Evolutionary conservation across 2,113 vertebrate species (phyloP).

Genomic region (Paralichthys olivaceus): DNA sequence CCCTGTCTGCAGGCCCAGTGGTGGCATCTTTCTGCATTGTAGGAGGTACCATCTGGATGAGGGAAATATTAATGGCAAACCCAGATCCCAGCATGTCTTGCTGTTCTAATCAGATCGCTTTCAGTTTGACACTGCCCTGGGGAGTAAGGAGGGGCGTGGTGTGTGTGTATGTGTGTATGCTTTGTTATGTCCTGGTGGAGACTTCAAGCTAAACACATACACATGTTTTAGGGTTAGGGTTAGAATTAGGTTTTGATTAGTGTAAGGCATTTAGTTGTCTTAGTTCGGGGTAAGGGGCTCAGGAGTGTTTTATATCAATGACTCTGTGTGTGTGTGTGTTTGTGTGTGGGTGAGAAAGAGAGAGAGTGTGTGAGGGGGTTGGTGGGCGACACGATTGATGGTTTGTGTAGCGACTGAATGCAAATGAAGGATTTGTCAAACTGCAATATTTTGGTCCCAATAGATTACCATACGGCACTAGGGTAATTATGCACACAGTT

Average conservation of each 20-base stretch:
- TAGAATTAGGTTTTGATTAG: not conserved
- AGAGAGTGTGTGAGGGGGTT: slow-evolving; percentile 17
- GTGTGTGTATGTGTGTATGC: slow-evolving; percentile 15
- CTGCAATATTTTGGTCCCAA: slow-evolving; percentile 85
- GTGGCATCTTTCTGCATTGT: slow-evolving; percentile 73
- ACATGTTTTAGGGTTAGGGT: not conserved
- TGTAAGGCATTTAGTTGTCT: not conserved
- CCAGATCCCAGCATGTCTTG: slow-evolving; percentile 78
- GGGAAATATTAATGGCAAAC: slow-evolving; percentile 83
- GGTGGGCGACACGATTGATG: slow-evolving; percentile 79
- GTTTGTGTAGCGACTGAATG: slow-evolving; percentile 85
- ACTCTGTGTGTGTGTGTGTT: slow-evolving; percentile 11
- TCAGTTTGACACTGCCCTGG: slow-evolving; percentile 70
- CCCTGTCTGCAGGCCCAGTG: slow-evolving; percentile 54
- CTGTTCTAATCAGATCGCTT: slow-evolving; percentile 80
- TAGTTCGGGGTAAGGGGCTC: not conserved
- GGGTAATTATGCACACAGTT: slow-evolving; percentile 86
- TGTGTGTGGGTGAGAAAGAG: not conserved
- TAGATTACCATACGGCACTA: slow-evolving; percentile 82
- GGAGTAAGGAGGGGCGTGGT: slow-evolving; percentile 62
- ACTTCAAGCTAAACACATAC: not conserved
- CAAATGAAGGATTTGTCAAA: slow-evolving; percentile 88
- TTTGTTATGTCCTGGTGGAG: not conserved
- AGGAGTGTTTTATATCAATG: not conserved
- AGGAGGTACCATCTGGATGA: slow-evolving; percentile 81